A percentile compares a stretch with the other conserved stretches of the same genome.
These are phyloP conservation scores for Drosophila sordidula DNA, from an alignment of 2,888 invertebrate species.

Conservation along the genomic window DNA sequence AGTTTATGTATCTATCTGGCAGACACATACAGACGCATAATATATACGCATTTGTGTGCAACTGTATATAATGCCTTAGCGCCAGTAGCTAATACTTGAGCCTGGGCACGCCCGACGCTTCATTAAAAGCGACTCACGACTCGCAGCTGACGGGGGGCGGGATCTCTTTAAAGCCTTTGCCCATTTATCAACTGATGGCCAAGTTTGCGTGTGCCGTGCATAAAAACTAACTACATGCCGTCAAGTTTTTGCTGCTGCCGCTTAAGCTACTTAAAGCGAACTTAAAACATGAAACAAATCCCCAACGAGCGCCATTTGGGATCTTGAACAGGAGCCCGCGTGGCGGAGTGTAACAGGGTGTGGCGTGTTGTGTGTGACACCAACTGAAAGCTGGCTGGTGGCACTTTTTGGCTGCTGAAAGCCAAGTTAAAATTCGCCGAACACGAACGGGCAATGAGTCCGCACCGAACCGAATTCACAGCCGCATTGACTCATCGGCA, in stretches of 20 bases:
- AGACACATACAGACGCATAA: conserved; percentile 2
- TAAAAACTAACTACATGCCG: conserved; percentile 71
- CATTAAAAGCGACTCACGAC: conserved; percentile 69
- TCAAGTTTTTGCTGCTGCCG: conserved; percentile 49
- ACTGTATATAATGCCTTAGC: conserved; percentile 6
- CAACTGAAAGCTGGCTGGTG: conserved; percentile 10
- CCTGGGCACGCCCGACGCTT: conserved; percentile 65
- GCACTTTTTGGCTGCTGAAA: conserved; percentile 25
- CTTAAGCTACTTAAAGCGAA: conserved; percentile 77
- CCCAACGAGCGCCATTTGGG: conserved; percentile 47
- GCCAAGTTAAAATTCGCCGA: conserved; percentile 35
- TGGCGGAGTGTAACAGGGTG: not conserved
- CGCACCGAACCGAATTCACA: conserved; percentile 1
- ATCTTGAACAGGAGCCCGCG: too few relatives aligned
- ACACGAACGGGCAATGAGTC: not conserved
- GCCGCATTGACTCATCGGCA: conserved; percentile 15
- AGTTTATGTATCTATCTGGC: conserved; percentile 20
- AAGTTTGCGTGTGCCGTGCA: conserved; percentile 78
- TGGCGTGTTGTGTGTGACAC: conserved; percentile 1
- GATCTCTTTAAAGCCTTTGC: conserved; percentile 69
- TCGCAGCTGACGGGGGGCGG: not conserved
- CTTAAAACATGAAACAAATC: conserved; percentile 80
- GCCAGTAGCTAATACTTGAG: conserved; percentile 56
- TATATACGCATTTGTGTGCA: not conserved
- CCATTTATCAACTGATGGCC: conserved; percentile 77